phyloP scores from a whole-genome alignment of 2,888 invertebrate species.

The Lottia scabra region DNA sequence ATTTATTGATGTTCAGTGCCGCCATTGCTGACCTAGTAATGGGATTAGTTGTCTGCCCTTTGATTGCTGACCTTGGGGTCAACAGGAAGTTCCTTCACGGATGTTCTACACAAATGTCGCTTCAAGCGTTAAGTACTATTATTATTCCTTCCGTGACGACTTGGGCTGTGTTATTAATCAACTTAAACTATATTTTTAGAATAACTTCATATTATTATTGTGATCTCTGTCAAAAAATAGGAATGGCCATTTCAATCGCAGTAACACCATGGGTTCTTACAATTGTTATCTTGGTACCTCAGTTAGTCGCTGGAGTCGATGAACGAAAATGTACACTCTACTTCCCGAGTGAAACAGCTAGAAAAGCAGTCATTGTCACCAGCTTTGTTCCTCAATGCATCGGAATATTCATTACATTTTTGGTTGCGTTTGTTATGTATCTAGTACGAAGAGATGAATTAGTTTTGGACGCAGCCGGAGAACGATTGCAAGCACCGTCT shows the following conservation, averaged over 20 bases:
- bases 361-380: not conserved
- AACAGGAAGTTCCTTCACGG: conserved; percentile 8
- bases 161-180: conserved; percentile 32
- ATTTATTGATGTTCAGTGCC: conserved; percentile 26
- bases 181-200: conserved; percentile 33
- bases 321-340: not conserved
- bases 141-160: conserved; percentile 36
- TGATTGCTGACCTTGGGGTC: conserved; percentile 22
- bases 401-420: not conserved
- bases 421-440: conserved; percentile 19
- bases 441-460: conserved; percentile 30
- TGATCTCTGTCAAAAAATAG: not conserved
- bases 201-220: conserved; percentile 22
- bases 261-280: not conserved
- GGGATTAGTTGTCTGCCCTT: conserved; percentile 15
- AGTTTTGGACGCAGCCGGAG: conserved; percentile 36
- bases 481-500: conserved; percentile 36
- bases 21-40: conserved; percentile 28
- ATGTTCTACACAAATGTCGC: conserved; percentile 15
- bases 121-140: conserved; percentile 29
- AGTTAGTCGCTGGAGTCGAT: not conserved
- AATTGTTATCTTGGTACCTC: not conserved
- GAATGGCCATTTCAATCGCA: not conserved
- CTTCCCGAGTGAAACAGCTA: not conserved
- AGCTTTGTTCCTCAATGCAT: not conserved